These are phyloP conservation scores for Oreochromis grahami DNA, from an alignment of 2,797 vertebrate genomes.

Conservation along the genomic window DNA sequence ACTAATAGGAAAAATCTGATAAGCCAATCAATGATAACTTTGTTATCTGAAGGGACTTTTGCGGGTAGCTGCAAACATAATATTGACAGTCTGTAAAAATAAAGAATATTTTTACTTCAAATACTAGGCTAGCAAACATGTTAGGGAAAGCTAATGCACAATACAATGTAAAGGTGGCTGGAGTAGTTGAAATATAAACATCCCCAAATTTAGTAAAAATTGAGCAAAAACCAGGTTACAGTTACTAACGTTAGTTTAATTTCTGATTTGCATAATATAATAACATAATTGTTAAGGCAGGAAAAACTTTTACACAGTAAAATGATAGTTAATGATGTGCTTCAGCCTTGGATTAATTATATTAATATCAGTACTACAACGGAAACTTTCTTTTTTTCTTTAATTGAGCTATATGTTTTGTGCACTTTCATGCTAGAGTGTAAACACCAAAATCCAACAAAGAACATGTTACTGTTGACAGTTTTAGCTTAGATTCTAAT, in stretches of 20 bases:
- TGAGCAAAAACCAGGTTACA: neutral
- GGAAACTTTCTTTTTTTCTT: neutral
- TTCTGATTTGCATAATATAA: neutral
- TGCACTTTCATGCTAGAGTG: neutral
- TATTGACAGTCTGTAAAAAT: neutral
- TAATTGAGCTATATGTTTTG: neutral
- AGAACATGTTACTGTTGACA: neutral
- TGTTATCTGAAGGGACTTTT: neutral
- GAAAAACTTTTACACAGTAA: neutral
- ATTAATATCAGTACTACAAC: neutral
- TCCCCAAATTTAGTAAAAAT: neutral
- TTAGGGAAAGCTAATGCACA: neutral
- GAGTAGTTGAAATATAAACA: neutral
- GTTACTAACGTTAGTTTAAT: neutral
- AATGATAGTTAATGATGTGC: neutral
- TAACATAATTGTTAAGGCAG: neutral
- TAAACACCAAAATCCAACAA: neutral
- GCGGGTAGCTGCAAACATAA: neutral
- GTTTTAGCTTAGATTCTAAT: neutral
- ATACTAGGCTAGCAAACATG: neutral
- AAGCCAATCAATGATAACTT: neutral
- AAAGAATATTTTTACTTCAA: neutral
- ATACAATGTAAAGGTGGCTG: neutral
- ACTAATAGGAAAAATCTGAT: neutral
- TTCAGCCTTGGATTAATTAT: neutral